Conservation (phyloP, 2,113 vertebrate species). For the Sceloporus undulatus region DNA sequence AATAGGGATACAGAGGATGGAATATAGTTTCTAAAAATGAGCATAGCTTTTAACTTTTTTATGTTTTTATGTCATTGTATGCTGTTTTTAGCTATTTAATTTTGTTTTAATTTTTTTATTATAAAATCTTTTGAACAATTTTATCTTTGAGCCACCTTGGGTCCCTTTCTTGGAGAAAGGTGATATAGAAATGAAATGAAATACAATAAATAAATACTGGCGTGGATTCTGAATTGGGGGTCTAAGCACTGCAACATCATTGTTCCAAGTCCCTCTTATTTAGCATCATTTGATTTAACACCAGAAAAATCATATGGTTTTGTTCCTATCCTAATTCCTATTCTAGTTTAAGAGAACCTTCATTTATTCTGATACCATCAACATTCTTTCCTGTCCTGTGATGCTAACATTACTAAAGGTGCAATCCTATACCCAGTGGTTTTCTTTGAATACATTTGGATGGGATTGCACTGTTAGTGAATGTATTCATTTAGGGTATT, state of each 20-base stretch:
- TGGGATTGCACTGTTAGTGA: conserved; percentile 16
- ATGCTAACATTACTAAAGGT: conserved; percentile 24
- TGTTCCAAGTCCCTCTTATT: neutral
- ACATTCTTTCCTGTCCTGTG: conserved; percentile 22
- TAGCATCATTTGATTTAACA: conserved; percentile 5
- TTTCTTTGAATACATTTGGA: neutral
- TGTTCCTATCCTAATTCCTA: conserved; percentile 33
- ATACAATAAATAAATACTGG: no score
- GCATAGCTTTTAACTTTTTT: neutral
- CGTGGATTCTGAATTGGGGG: no score
- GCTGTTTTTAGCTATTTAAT: no score
- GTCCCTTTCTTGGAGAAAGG: no score
- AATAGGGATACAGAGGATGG: neutral
- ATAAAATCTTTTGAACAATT: no score
- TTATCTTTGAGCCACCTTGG: no score
- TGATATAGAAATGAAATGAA: no score
- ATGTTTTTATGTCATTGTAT: no score
- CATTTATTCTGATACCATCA: neutral
- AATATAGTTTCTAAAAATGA: neutral
- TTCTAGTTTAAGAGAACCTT: neutral
- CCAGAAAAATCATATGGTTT: neutral
- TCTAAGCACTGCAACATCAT: neutral
- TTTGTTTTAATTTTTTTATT: no score
- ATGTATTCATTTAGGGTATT: conserved; percentile 47
- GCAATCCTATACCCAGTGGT: neutral